These are phyloP conservation scores for Aleadryas rufinucha DNA, from an alignment of 2,113 vertebrate genomes.

Conservation along the genomic window DNA sequence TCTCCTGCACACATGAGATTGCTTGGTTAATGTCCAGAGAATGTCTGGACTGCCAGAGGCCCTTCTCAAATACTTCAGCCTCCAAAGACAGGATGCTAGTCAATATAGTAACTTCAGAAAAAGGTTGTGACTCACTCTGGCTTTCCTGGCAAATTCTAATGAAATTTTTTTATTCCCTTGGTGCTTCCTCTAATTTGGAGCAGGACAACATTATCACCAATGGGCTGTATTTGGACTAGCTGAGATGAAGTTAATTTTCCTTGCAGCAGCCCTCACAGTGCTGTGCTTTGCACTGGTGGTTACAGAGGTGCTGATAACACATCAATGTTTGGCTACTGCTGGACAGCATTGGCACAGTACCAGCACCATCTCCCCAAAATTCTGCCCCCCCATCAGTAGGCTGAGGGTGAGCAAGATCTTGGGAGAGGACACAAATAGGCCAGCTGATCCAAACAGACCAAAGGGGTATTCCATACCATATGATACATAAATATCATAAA, in stretches of 20 bases:
- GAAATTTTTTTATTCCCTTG: neutral
- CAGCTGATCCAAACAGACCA: neutral
- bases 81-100: neutral
- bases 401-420: neutral
- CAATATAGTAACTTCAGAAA: neutral
- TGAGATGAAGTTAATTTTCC: neutral
- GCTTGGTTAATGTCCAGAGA: neutral
- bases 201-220: neutral
- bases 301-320: neutral
- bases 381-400: neutral
- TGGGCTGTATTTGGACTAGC: neutral
- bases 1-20: neutral
- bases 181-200: neutral
- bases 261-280: neutral
- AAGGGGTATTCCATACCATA: neutral
- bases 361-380: rapidly evolving
- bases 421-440: neutral
- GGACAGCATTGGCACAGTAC: neutral
- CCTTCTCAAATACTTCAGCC: neutral
- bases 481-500: neutral
- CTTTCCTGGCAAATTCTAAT: neutral
- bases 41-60: neutral
- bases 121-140: neutral
- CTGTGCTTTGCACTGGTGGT: neutral
- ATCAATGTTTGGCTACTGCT: neutral